Evolutionary conservation across 2,888 invertebrate species (phyloP).

Genomic region (Macaria liturata): DNA sequence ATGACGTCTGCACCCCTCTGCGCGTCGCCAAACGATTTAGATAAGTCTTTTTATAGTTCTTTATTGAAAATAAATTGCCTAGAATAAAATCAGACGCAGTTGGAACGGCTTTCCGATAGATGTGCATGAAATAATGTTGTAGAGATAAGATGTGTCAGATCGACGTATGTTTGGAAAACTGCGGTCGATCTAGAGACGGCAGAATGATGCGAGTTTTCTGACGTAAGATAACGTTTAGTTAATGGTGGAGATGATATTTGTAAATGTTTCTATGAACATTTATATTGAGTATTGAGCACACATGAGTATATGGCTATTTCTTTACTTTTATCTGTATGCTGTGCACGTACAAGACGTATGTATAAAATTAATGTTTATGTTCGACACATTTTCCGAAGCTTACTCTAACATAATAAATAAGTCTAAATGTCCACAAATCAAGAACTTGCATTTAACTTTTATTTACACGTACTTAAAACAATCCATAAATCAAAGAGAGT

Average conservation of each 20-base stretch:
- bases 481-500: constrained; percentile 26
- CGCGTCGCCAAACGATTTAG: constrained; percentile 76
- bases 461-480: constrained; percentile 25
- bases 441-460: background rate
- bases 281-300: too few species aligned
- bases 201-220: constrained; percentile 38
- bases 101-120: constrained; percentile 81
- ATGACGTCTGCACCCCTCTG: constrained; percentile 71
- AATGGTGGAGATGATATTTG: constrained; percentile 25
- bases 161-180: constrained; percentile 59
- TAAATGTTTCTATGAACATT: too few species aligned
- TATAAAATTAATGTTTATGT: too few species aligned
- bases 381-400: too few species aligned
- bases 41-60: constrained; percentile 84
- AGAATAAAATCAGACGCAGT: constrained; percentile 81
- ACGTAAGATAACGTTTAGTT: constrained; percentile 38
- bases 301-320: too few species aligned
- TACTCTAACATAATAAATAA: too few species aligned
- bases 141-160: constrained; percentile 73
- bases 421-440: too few species aligned
- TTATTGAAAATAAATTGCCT: constrained; percentile 84
- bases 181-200: constrained; percentile 38
- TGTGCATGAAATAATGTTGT: constrained; percentile 79
- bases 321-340: too few species aligned
- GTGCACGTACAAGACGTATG: too few species aligned